Percentiles rank a stretch among this genome's conserved stretches.
Evolutionary conservation across 2,797 vertebrate genomes (phyloP).

Genomic region (Eulemur rubriventer): DNA sequence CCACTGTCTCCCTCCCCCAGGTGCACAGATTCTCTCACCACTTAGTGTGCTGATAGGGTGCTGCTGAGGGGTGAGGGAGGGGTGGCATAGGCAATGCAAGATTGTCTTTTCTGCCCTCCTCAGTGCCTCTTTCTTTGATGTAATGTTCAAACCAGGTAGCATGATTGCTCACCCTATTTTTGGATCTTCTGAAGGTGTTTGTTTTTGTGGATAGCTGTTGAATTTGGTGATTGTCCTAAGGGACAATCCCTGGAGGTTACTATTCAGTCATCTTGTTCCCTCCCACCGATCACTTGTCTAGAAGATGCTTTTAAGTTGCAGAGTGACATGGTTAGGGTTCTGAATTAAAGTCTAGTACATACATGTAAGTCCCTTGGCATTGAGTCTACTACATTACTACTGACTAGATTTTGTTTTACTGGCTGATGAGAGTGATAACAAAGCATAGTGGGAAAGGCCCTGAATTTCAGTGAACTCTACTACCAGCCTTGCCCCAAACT

Average conservation of each 20-base stretch:
- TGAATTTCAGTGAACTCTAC: neutral
- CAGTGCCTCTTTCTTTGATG: neutral
- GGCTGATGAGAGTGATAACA: neutral
- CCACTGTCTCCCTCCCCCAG: neutral
- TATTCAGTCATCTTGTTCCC: neutral
- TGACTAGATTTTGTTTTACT: neutral
- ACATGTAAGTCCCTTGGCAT: rapidly evolving
- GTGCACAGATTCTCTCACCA: neutral
- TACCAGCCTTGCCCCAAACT: neutral
- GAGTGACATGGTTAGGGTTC: neutral
- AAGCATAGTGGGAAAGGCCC: neutral
- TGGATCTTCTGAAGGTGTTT: neutral
- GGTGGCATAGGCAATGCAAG: neutral
- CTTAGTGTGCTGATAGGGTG: neutral
- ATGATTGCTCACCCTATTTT: neutral
- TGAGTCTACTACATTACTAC: neutral
- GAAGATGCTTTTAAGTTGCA: neutral
- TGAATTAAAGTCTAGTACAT: neutral
- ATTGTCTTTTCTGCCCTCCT: neutral
- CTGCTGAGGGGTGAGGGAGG: no score
- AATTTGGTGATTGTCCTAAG: neutral
- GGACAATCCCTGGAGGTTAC: neutral
- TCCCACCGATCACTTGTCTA: neutral
- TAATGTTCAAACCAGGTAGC: neutral
- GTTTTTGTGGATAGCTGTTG: neutral